phyloP scores from a whole-genome alignment of 2,888 invertebrate species.

The Glaucopsyche alexis region DNA sequence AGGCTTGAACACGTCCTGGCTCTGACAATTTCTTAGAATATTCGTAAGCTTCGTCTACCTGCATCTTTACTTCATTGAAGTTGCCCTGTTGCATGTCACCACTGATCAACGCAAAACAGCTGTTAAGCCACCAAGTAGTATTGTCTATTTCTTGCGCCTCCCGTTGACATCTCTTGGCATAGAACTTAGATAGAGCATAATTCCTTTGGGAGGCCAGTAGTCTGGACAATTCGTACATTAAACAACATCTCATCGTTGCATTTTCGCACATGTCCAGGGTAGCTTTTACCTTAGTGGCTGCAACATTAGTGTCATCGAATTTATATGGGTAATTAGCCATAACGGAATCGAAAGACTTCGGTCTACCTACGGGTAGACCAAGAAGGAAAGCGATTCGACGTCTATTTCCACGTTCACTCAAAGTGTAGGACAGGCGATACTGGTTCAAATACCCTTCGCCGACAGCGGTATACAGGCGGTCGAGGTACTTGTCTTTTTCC shows the following conservation, averaged over 20 bases:
- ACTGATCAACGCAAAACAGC: slow-evolving; percentile 67
- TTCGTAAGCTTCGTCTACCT: slow-evolving; percentile 68
- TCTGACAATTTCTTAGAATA: slow-evolving; percentile 66
- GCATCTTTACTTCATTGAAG: slow-evolving; percentile 66
- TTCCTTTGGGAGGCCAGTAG: slow-evolving; percentile 66
- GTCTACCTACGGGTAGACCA: slow-evolving; percentile 66
- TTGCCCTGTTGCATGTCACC: slow-evolving; percentile 75
- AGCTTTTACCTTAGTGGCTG: slow-evolving; percentile 57
- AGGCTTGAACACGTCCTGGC: slow-evolving; percentile 65
- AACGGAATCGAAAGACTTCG: slow-evolving; percentile 71
- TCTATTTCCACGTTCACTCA: slow-evolving; percentile 69
- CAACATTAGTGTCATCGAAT: slow-evolving; percentile 64
- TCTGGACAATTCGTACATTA: slow-evolving; percentile 69
- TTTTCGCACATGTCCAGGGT: slow-evolving; percentile 73
- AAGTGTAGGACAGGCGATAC: slow-evolving; percentile 66
- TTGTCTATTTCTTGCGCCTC: slow-evolving; percentile 64
- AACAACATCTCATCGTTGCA: slow-evolving; percentile 70
- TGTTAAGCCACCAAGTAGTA: slow-evolving; percentile 70
- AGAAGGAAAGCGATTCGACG: slow-evolving; percentile 71
- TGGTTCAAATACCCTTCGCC: slow-evolving; percentile 68
- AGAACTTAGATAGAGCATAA: slow-evolving; percentile 69
- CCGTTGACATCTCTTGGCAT: slow-evolving; percentile 68
- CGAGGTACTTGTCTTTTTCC: slow-evolving; percentile 65
- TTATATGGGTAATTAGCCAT: slow-evolving; percentile 71
- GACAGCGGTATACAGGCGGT: slow-evolving; percentile 65